Evolutionary conservation across 2,797 vertebrate species (phyloP).

Genomic region (Schizothorax lantsangensis): DNA sequence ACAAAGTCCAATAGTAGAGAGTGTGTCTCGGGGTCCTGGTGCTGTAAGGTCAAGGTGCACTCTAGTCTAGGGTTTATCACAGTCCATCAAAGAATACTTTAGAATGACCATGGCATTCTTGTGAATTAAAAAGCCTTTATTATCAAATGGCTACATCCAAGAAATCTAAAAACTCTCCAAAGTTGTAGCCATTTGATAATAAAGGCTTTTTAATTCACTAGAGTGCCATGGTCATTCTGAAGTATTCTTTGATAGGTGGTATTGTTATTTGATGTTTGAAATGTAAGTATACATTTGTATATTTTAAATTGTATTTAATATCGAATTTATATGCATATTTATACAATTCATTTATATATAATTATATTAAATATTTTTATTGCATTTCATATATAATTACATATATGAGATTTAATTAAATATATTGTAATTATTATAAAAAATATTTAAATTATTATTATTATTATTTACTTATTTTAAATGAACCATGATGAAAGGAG

Average conservation of each 20-base stretch:
- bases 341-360: not conserved
- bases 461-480: not conserved
- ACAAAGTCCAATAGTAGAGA: too few relatives aligned
- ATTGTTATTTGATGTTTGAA: constrained; percentile 2
- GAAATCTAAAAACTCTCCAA: too few relatives aligned
- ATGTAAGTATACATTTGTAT: not conserved
- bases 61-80: too few relatives aligned
- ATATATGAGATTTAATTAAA: not conserved
- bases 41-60: too few relatives aligned
- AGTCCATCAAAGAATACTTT: too few relatives aligned
- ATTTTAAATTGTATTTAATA: not conserved
- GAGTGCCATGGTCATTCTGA: too few relatives aligned
- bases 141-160: too few relatives aligned
- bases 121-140: too few relatives aligned
- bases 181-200: too few relatives aligned
- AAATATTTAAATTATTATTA: not conserved
- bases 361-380: not conserved
- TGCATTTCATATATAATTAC: not conserved
- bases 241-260: not conserved
- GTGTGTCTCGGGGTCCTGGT: too few relatives aligned
- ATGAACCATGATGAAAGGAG: not conserved
- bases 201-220: too few relatives aligned
- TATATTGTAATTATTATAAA: not conserved
- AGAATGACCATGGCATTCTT: too few relatives aligned
- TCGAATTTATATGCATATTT: not conserved